These are phyloP conservation scores for Clarias pachynema DNA, from an alignment of 2,797 vertebrate genomes.

Conservation along the genomic window DNA sequence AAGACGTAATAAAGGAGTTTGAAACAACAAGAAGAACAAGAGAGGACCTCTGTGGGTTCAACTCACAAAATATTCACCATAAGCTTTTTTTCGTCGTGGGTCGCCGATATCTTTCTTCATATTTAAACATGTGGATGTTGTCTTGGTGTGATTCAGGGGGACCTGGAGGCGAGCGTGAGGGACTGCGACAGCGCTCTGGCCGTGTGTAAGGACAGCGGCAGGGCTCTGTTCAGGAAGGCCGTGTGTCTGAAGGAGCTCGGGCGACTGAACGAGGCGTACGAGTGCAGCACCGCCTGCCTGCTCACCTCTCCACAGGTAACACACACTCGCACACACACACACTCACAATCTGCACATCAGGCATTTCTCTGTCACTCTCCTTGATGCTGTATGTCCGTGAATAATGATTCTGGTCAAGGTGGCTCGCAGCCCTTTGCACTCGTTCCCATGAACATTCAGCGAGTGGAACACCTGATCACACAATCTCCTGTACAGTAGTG, in stretches of 20 bases:
- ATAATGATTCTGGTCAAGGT: too few relatives aligned
- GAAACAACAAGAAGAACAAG: background rate
- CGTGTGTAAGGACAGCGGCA: constrained; percentile 74
- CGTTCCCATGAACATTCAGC: too few relatives aligned
- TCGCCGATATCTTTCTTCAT: background rate
- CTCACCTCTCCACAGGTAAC: constrained; percentile 84
- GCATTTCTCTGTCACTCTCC: background rate
- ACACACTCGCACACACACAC: background rate
- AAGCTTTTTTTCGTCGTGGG: background rate
- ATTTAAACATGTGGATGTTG: too few relatives aligned
- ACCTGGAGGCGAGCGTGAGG: constrained; percentile 79
- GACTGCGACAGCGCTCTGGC: constrained; percentile 82
- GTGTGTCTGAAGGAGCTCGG: constrained; percentile 86
- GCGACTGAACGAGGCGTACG: constrained; percentile 86
- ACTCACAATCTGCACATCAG: background rate
- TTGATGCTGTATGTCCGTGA: too few relatives aligned
- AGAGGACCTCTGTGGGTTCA: background rate
- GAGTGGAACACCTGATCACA: too few relatives aligned
- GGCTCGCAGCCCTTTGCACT: too few relatives aligned
- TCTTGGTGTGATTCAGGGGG: constrained; percentile 70
- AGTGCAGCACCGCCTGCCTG: constrained; percentile 86
- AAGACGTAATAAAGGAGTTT: background rate
- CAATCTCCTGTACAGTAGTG: too few relatives aligned
- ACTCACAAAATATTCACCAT: background rate
- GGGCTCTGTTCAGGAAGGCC: constrained; percentile 87